A percentile compares a stretch with the other conserved stretches of the same genome.
Conservation (phyloP, 2,888 invertebrate genomes). For the Stratiomys singularior region DNA sequence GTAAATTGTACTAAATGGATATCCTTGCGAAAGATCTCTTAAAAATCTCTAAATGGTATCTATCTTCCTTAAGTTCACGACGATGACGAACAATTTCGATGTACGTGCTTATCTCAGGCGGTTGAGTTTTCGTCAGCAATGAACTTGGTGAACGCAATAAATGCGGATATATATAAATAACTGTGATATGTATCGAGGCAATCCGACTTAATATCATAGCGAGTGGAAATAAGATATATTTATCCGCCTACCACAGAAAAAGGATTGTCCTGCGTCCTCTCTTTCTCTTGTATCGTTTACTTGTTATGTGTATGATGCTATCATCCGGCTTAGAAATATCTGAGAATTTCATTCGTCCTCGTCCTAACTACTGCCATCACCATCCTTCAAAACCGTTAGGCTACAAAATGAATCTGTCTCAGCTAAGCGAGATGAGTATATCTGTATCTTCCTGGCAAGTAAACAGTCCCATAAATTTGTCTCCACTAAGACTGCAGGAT, state of each 20-base stretch:
- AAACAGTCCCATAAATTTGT: conserved; percentile 44
- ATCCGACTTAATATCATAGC: conserved; percentile 2
- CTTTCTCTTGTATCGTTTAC: background rate
- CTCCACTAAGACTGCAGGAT: conserved; percentile 21
- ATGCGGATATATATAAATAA: conserved; percentile 31
- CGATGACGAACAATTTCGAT: too few relatives aligned
- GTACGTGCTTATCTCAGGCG: too few relatives aligned
- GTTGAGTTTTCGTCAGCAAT: too few relatives aligned
- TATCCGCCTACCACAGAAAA: conserved; percentile 26
- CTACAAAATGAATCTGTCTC: background rate
- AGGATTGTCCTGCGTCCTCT: background rate
- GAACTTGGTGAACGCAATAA: too few relatives aligned
- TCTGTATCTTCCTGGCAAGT: conserved; percentile 10
- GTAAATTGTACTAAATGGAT: too few relatives aligned
- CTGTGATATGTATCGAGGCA: conserved; percentile 29
- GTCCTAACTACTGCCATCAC: background rate
- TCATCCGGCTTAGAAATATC: background rate
- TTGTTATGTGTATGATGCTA: background rate
- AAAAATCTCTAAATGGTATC: too few relatives aligned
- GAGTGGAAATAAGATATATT: background rate
- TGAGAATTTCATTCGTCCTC: background rate
- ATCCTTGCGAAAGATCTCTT: too few relatives aligned
- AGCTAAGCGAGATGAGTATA: background rate
- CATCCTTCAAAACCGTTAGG: conserved; percentile 7
- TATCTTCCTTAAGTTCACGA: too few relatives aligned